Evolutionary conservation across 2,888 invertebrate species (phyloP).

Genomic region (Luperina testacea): DNA sequence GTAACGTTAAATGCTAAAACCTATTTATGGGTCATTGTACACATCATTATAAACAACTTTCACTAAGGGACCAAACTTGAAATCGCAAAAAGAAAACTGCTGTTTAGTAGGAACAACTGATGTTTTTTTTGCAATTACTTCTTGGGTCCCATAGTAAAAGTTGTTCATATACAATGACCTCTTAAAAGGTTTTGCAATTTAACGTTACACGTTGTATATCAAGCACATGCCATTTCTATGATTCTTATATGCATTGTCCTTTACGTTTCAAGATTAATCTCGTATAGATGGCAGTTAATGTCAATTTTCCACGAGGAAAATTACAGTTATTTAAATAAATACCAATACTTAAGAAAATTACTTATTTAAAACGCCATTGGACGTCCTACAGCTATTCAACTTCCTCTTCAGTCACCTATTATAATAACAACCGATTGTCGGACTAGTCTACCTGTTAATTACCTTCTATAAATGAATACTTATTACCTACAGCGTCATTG

Average conservation of each 20-base stretch:
- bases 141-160: no score
- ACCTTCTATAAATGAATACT: conserved; percentile 35
- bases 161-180: no score
- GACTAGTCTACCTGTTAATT: conserved; percentile 47
- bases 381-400: not conserved
- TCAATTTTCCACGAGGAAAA: conserved; percentile 8
- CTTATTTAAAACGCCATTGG: conserved; percentile 24
- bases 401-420: conserved; percentile 38
- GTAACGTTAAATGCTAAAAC: no score
- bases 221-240: not conserved
- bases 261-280: not conserved
- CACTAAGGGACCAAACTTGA: no score
- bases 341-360: conserved; percentile 8
- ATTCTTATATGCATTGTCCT: not conserved
- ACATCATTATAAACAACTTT: no score
- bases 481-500: conserved; percentile 26
- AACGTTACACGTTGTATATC: not conserved
- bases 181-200: no score
- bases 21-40: no score
- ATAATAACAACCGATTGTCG: conserved; percentile 37
- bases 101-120: no score
- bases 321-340: conserved; percentile 6
- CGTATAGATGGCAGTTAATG: not conserved
- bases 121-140: no score
- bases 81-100: no score